These are phyloP conservation scores for Platyura marginata DNA, from an alignment of 1,140 invertebrate genomes.

Conservation along the genomic window DNA sequence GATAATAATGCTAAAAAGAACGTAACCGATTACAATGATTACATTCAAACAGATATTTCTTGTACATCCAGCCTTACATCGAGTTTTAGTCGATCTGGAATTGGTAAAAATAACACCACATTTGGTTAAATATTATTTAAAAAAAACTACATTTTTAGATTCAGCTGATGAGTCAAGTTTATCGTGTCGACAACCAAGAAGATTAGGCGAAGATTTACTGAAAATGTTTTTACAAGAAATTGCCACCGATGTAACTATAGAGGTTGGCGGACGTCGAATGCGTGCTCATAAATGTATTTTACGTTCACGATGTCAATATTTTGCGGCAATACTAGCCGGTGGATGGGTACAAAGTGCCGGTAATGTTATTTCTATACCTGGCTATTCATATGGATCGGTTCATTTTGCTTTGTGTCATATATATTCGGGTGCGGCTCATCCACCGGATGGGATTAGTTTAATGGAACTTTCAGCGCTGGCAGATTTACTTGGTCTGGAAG, in stretches of 20 bases:
- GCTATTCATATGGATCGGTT: slow-evolving; percentile 65
- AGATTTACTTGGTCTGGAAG: slow-evolving; percentile 74
- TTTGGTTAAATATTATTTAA: background rate
- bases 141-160: background rate
- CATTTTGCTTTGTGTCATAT: slow-evolving; percentile 83
- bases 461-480: slow-evolving; percentile 70
- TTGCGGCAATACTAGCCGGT: slow-evolving; percentile 72
- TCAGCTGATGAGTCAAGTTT: slow-evolving; percentile 18
- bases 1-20: slow-evolving; percentile 4
- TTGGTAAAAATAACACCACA: slow-evolving; percentile 6
- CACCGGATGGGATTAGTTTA: slow-evolving; percentile 65
- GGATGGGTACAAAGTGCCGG: slow-evolving; percentile 62
- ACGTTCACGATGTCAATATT: slow-evolving; percentile 75
- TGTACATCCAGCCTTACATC: slow-evolving; percentile 17
- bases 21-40: slow-evolving; percentile 10
- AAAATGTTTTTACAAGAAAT: slow-evolving; percentile 81
- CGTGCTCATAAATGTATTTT: slow-evolving; percentile 81
- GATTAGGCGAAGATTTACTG: slow-evolving; percentile 66
- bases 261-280: slow-evolving; percentile 56
- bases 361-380: slow-evolving; percentile 64
- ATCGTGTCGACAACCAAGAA: slow-evolving; percentile 26
- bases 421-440: slow-evolving; percentile 72
- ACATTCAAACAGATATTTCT: slow-evolving; percentile 12
- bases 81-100: slow-evolving; percentile 21
- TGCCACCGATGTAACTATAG: slow-evolving; percentile 63